Percentiles rank a stretch among this genome's conserved stretches.
These are phyloP conservation scores for Tribolium freemani DNA, from an alignment of 2,888 invertebrate genomes.

Conservation along the genomic window DNA sequence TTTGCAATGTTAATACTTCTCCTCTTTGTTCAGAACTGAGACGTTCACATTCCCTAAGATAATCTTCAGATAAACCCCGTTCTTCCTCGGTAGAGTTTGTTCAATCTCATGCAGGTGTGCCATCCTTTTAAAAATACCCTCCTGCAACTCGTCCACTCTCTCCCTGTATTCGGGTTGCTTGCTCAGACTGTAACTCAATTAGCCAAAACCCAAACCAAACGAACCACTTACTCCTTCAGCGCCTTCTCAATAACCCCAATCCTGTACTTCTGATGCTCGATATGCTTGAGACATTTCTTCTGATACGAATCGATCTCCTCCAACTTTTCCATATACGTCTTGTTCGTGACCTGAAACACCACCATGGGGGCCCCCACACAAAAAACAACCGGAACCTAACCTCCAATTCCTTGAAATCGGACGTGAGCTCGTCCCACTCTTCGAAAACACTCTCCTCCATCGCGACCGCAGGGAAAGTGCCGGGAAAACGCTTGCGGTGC, in stretches of 20 bases:
- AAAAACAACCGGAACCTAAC: slow-evolving; percentile 68
- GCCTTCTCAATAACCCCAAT: slow-evolving; percentile 85
- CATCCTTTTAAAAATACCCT: slow-evolving; percentile 86
- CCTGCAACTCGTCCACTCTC: slow-evolving; percentile 76
- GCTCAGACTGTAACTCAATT: slow-evolving; percentile 53
- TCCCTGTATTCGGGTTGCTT: slow-evolving; percentile 69
- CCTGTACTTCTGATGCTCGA: slow-evolving; percentile 93
- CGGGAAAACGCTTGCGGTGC: not conserved
- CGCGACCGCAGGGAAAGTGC: not conserved
- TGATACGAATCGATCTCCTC: slow-evolving; percentile 89
- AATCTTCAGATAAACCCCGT: slow-evolving; percentile 92
- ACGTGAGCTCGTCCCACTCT: slow-evolving; percentile 85
- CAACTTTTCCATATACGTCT: slow-evolving; percentile 86
- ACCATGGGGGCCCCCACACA: not conserved
- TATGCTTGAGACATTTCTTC: slow-evolving; percentile 88
- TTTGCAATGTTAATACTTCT: slow-evolving; percentile 76
- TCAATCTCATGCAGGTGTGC: slow-evolving; percentile 93
- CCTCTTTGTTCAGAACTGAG: slow-evolving; percentile 95
- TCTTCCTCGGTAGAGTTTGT: slow-evolving; percentile 92
- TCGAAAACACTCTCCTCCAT: slow-evolving; percentile 55
- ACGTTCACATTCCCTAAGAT: slow-evolving; percentile 98
- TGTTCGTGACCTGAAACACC: slow-evolving; percentile 78
- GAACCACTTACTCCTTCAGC: slow-evolving; percentile 81
- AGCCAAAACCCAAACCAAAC: not conserved
- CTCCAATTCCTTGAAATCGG: slow-evolving; percentile 86